Base-by-base conservation (phyloP, 2,113 vertebrate genomes). In the Puntigrus tetrazona region DNA sequence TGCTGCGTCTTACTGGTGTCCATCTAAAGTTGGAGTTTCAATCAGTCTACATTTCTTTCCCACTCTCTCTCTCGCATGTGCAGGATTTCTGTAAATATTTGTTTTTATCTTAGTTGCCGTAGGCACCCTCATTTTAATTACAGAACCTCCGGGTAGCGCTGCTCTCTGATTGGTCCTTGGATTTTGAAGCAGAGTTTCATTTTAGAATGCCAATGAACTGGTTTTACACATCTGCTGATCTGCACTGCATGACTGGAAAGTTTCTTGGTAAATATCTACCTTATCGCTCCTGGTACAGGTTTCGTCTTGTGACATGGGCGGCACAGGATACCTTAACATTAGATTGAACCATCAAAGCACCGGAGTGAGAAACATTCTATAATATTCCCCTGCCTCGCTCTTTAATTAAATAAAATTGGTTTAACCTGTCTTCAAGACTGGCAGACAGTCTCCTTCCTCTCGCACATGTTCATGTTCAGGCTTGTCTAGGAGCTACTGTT, bases 401-500 rank as follows among this genome's bases (percentile, higher is more conserved):
- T 45, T 65, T 79, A 63, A 43, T 45, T 43, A 29, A 22, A 78
- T 16, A 8, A 59, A 78, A 78, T 57, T 16, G 52, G 31, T 25
- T 18, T 41, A 59, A 36, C 7, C 7, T 25, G n/a, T 80, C 27
- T 80, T 80, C 34, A 59, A 61, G n/a, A 10, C 34, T 41, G 50
- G 50, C 22, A 47, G 18, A 47, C 43, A 0, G 78, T 81, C 61
- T 81, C 29, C 43, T 50, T 45, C 78, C 45, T 70, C 65, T 70
- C 22, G 4, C 20, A 38, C 13, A 82, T 1, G 13, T 20, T 50
- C 47, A 7, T 55, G 79, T 31, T 70, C 45, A 16, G 22, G 79
- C 79, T 70, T 82, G 79, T 70, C 65, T 82, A 34, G 22, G n/a
- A 82, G 45, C 45, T 70, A 27, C 55, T 63, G 59, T 80, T 82